phyloP scores from a whole-genome alignment of 2,797 vertebrate genomes.

The Smutsia temminckii region DNA sequence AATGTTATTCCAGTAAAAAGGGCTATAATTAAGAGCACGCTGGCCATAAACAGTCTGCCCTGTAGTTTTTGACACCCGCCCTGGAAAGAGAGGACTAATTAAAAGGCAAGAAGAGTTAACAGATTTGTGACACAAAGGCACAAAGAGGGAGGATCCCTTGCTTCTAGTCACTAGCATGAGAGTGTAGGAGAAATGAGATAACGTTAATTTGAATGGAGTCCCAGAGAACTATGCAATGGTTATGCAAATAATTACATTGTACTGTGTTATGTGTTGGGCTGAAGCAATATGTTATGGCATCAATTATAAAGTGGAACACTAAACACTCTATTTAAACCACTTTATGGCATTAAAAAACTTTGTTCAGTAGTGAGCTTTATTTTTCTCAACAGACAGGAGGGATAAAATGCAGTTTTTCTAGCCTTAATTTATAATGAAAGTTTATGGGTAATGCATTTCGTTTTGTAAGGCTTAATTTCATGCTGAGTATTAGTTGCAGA shows the following conservation, averaged over 20 bases:
- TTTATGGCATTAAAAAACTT: slow-evolving; percentile 8
- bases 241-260: background rate
- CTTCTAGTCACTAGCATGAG: background rate
- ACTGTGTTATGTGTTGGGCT: background rate
- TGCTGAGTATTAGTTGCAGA: background rate
- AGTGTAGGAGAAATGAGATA: background rate
- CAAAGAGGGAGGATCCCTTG: background rate
- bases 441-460: slow-evolving; percentile 51
- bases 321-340: slow-evolving; percentile 5
- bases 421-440: slow-evolving; percentile 25
- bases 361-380: background rate
- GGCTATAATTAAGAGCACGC: slow-evolving; percentile 46
- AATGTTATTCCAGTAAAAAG: background rate
- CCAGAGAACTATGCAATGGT: background rate
- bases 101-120: slow-evolving; percentile 43
- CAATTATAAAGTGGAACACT: slow-evolving; percentile 14
- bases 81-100: slow-evolving; percentile 43
- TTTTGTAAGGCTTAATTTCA: slow-evolving; percentile 41
- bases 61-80: slow-evolving; percentile 42
- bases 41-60: background rate
- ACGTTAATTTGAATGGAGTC: background rate
- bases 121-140: background rate
- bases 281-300: background rate
- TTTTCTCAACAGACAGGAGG: background rate
- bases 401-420: slow-evolving; percentile 11